Evolutionary conservation across 2,888 invertebrate species (phyloP).

Genomic region (Epistrophe grossulariae): DNA sequence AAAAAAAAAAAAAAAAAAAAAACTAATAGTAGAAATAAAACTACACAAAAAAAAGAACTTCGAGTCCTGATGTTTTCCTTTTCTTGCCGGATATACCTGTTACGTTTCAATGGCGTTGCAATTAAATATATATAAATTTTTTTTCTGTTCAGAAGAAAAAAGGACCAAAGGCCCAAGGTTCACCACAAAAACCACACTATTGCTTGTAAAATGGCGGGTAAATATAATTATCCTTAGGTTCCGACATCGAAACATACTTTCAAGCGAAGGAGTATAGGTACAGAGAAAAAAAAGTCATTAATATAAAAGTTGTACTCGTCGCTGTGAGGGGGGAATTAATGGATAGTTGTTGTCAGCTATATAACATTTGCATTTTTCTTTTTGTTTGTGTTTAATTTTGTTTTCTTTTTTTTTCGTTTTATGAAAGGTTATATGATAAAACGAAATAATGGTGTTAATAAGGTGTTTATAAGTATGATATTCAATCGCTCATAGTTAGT

Average conservation of each 20-base stretch:
- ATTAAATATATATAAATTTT: conserved; percentile 47
- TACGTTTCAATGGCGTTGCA: conserved; percentile 64
- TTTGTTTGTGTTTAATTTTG: not conserved
- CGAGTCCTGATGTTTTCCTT: conserved; percentile 17
- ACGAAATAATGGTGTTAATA: conserved; percentile 42
- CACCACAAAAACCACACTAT: conserved; percentile 36
- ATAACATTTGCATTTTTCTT: conserved; percentile 34
- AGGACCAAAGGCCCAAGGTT: conserved; percentile 20
- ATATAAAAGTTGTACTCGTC: conserved; percentile 54
- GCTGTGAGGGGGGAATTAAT: conserved; percentile 23
- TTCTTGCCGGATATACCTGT: conserved; percentile 58
- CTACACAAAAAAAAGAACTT: conserved; percentile 21
- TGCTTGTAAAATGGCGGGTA: conserved; percentile 52
- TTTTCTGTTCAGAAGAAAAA: not conserved
- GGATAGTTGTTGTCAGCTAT: conserved; percentile 53
- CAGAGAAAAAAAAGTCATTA: conserved; percentile 48
- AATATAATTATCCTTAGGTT: conserved; percentile 65
- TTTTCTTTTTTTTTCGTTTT: not conserved
- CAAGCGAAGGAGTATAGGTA: not conserved
- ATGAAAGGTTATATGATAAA: conserved; percentile 33
- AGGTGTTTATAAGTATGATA: conserved; percentile 18
- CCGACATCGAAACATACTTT: conserved; percentile 32
- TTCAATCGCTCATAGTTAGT: conserved; percentile 8
- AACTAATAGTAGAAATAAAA: not conserved
- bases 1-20: conserved; percentile 1